Evolutionary conservation across 2,797 vertebrate genomes (phyloP), one percentile per base, ranked within the genome.

Genomic region (Typhlichthys subterraneus): DNA sequence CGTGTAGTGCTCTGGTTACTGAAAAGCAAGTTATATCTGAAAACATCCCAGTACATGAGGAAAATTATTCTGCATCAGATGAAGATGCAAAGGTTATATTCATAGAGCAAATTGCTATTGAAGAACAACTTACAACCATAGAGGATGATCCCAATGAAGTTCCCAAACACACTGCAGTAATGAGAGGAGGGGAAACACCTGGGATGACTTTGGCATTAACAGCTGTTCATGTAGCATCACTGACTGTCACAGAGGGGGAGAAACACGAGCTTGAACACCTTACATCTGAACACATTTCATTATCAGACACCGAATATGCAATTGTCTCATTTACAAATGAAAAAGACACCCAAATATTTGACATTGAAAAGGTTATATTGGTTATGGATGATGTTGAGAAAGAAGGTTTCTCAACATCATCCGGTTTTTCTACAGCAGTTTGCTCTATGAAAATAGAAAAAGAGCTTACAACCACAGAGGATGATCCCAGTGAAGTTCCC

Each of bases 51-150:
- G 17, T 1, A 11, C 13, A 65, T 57, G n/a, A 10, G 11, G 75
- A 70, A 29, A 47, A 2, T 45, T 23, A 15, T 2, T 53, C 10
- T 31, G 12, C 62, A 31, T 55, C 57, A 59, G 47, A 78, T 7
- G 76, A 89, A 76, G 33, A 75, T 12, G 57, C 69, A 59, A 57
- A 59, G 3, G n/a, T n/a, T 33, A 14, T 57, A 45, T 14, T 57
- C 33, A 45, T 14, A 57, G 55, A 57, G 33, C 55, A 45, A 57
- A 10, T 9, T 45, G 14, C 12, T 57, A 1, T 57, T 14, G 55
- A 55, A 55, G 31, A 33, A 31, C 14, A 38, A 2, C 53, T 54
- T 5, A 29, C 12, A 55, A 38, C 53, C 12, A 14, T 38, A n/a
- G 31, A 14, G 14, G 23, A 33, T 12, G 53, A 55, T 10, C 53